A percentile compares a stretch with the other conserved stretches of the same genome.
phyloP scores from a whole-genome alignment of 2,888 invertebrate species.

The Podabrus alpinus region DNA sequence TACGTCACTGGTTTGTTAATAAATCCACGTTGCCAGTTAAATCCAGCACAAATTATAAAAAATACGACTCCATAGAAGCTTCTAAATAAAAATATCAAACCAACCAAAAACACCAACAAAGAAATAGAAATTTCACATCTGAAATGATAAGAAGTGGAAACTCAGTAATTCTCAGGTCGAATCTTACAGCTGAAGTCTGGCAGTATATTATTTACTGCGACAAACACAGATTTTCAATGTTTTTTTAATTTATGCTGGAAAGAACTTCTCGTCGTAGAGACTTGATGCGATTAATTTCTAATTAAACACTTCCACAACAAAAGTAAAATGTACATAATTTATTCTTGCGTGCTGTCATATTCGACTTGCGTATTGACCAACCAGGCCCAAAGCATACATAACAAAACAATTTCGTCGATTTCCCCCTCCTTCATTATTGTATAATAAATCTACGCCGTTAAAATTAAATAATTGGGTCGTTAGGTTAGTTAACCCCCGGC shows the following conservation, averaged over 20 bases:
- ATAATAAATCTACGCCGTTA: not conserved
- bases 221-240: not conserved
- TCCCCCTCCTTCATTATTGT: not conserved
- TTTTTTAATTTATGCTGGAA: not conserved
- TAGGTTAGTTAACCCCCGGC: not conserved
- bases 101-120: not conserved
- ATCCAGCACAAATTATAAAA: too few species aligned
- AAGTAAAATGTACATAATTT: not conserved
- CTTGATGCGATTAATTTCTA: not conserved
- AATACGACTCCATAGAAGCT: not conserved
- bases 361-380: not conserved
- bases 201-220: not conserved
- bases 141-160: not conserved
- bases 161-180: not conserved
- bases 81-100: too few species aligned
- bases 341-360: not conserved
- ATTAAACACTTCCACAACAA: not conserved
- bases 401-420: not conserved
- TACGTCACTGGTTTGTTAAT: too few species aligned
- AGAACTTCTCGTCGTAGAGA: not conserved
- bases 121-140: not conserved
- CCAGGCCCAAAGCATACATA: not conserved
- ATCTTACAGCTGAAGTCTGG: not conserved
- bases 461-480: not conserved
- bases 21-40: too few species aligned